Conservation (phyloP, 2,113 vertebrate species). For the Sula dactylatra region DNA sequence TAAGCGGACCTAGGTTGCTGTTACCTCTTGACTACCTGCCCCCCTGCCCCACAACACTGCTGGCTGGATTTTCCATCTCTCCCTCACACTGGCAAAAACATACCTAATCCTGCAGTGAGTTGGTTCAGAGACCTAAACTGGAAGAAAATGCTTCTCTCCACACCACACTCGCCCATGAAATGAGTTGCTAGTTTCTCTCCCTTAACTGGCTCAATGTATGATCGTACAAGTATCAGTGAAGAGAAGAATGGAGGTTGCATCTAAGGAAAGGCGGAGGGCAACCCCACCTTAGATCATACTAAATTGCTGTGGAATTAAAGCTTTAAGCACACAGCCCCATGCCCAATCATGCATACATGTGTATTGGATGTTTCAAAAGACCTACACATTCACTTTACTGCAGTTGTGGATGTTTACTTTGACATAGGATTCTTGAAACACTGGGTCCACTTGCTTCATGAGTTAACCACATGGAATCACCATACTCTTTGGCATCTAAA, state of each 20-base stretch:
- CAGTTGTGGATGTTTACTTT: neutral
- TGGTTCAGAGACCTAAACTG: neutral
- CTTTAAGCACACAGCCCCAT: neutral
- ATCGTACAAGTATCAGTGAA: neutral
- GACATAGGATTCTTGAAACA: neutral
- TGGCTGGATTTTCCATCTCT: neutral
- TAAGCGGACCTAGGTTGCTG: neutral
- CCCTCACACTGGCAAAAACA: neutral
- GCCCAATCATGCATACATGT: neutral
- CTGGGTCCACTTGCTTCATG: neutral
- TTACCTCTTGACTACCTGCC: neutral
- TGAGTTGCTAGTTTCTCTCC: neutral
- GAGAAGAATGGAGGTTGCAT: neutral
- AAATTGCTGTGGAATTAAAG: neutral
- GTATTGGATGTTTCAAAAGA: neutral
- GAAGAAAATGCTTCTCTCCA: neutral
- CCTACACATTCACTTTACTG: neutral
- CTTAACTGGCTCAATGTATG: neutral
- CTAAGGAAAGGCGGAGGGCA: neutral
- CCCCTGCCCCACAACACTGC: neutral
- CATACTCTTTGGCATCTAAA: neutral
- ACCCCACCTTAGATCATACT: neutral
- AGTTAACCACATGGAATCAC: neutral
- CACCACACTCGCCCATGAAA: neutral
- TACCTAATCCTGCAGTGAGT: neutral